phyloP scores from a whole-genome alignment of 2,888 invertebrate species.

The Netelia inedita region DNA sequence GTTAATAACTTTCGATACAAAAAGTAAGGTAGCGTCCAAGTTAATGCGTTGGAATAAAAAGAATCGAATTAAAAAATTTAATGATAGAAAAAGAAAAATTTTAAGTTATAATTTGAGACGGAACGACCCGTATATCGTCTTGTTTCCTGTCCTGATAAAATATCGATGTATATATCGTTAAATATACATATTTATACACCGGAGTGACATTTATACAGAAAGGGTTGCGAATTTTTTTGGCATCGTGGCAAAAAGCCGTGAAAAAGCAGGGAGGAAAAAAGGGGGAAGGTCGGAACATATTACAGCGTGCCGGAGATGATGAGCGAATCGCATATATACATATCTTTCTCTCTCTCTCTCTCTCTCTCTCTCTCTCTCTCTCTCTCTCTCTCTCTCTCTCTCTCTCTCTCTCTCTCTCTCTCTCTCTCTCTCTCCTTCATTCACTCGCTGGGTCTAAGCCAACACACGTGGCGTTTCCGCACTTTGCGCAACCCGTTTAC shows the following conservation, averaged over 20 bases:
- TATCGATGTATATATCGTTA: too few relatives aligned
- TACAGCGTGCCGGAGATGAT: slow-evolving; percentile 10
- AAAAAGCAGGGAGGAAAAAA: slow-evolving; percentile 17
- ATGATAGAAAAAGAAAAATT: too few relatives aligned
- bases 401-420: not conserved
- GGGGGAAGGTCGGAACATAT: slow-evolving; percentile 9
- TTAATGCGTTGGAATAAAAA: too few relatives aligned
- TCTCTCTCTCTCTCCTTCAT: not conserved
- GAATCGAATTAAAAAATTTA: too few relatives aligned
- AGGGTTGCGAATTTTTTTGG: slow-evolving; percentile 20
- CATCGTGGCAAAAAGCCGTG: slow-evolving; percentile 26
- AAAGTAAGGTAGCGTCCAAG: too few relatives aligned
- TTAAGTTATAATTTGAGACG: too few relatives aligned
- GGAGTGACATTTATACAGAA: not conserved
- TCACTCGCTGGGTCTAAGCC: slow-evolving; percentile 67
- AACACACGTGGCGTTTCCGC: slow-evolving; percentile 66
- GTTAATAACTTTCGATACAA: too few relatives aligned
- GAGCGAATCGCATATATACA: slow-evolving; percentile 12
- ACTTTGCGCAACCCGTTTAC: slow-evolving; percentile 59
- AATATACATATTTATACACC: not conserved
- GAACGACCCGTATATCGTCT: too few relatives aligned
- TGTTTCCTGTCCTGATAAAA: too few relatives aligned
- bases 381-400: not conserved
- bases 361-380: not conserved
- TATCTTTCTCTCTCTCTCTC: not conserved